These are phyloP conservation scores for Hoplias malabaricus DNA, from an alignment of 2,113 vertebrate species.

Conservation along the genomic window DNA sequence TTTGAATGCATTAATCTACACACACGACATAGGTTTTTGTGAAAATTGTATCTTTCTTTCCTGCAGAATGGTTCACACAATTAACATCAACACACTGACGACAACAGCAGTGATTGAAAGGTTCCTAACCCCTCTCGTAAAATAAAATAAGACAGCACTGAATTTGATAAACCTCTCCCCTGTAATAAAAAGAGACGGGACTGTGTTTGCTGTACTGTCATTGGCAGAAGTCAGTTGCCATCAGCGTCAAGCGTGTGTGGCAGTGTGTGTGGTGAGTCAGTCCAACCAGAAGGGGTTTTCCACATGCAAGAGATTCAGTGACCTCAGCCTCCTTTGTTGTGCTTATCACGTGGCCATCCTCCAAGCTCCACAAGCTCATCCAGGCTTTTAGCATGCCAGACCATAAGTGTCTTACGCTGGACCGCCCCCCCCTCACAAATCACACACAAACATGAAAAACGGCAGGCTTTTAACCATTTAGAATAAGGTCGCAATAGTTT, in stretches of 20 bases:
- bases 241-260: slow-evolving; percentile 45
- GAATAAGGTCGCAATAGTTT: not conserved
- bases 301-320: slow-evolving; percentile 59
- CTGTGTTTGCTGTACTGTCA: slow-evolving; percentile 33
- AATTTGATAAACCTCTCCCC: not conserved
- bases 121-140: not conserved
- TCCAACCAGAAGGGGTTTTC: slow-evolving; percentile 68
- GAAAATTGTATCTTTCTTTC: too few species aligned
- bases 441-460: not conserved
- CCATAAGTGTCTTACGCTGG: slow-evolving; percentile 18
- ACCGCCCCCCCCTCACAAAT: not conserved
- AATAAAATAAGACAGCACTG: not conserved
- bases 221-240: slow-evolving; percentile 47
- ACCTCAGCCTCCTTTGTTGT: slow-evolving; percentile 62
- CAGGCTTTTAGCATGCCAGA: slow-evolving; percentile 17
- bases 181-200: not conserved
- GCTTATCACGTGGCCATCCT: slow-evolving; percentile 55
- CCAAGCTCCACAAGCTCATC: slow-evolving; percentile 11
- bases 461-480: not conserved
- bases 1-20: too few species aligned
- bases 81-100: not conserved
- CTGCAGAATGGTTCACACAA: not conserved
- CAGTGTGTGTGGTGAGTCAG: slow-evolving; percentile 51
- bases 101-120: not conserved
- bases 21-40: too few species aligned